Percentiles rank a stretch among this genome's conserved stretches.
Evolutionary conservation across 1,140 invertebrate species (phyloP).

Genomic region (Ceratina calcarata): DNA sequence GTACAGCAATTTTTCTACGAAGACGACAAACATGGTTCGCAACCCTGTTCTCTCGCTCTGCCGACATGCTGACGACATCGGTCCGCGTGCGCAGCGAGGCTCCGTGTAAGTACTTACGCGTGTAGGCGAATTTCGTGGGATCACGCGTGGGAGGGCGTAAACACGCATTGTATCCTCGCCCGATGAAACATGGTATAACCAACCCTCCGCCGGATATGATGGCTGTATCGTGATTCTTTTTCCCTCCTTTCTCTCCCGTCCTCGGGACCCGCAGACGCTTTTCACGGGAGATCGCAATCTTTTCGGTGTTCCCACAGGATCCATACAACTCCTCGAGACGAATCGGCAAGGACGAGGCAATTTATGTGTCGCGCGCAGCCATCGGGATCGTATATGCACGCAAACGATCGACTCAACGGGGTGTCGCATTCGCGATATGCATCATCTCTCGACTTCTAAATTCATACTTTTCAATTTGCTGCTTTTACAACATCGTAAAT

Average conservation of each 20-base stretch:
- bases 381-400: background rate
- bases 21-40: no score
- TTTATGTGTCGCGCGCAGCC: slow-evolving; percentile 45
- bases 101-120: background rate
- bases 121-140: slow-evolving; percentile 30
- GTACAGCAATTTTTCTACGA: no score
- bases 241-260: background rate
- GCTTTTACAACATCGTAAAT: background rate
- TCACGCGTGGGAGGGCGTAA: slow-evolving; percentile 22
- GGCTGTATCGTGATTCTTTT: slow-evolving; percentile 40
- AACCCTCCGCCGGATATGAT: slow-evolving; percentile 22
- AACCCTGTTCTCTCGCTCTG: background rate
- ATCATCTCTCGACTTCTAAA: slow-evolving; percentile 6
- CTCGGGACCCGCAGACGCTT: slow-evolving; percentile 16
- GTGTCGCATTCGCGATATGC: slow-evolving; percentile 5
- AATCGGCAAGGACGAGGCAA: slow-evolving; percentile 26
- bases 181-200: slow-evolving; percentile 18
- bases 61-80: slow-evolving; percentile 32
- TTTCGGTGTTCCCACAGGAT: slow-evolving; percentile 36
- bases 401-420: background rate
- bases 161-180: slow-evolving; percentile 33
- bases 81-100: background rate
- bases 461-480: background rate
- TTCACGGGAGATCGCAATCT: slow-evolving; percentile 42
- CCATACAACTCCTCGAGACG: slow-evolving; percentile 35